Evolutionary conservation across 2,113 vertebrate genomes (phyloP).

Genomic region (Spilogale gracilis): DNA sequence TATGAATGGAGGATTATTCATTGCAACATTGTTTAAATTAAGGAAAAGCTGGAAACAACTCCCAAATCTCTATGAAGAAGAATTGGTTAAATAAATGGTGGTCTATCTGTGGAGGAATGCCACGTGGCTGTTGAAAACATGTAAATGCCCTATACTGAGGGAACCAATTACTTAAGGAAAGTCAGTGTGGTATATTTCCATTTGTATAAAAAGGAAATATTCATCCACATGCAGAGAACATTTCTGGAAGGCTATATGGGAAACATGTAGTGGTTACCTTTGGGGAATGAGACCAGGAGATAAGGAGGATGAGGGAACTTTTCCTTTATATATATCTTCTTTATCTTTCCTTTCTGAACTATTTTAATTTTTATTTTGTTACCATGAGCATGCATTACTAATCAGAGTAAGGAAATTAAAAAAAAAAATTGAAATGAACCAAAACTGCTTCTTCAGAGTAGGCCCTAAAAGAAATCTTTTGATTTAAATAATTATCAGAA

Average conservation of each 20-base stretch:
- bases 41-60: background rate
- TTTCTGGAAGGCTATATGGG: background rate
- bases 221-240: background rate
- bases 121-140: background rate
- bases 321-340: background rate
- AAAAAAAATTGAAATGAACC: conserved; percentile 22
- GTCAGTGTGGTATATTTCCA: background rate
- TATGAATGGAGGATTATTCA: background rate
- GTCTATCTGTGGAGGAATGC: background rate
- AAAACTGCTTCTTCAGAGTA: background rate
- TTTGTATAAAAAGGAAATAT: background rate
- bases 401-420: conserved; percentile 5
- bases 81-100: background rate
- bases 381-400: background rate
- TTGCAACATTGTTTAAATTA: background rate
- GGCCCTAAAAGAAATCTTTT: background rate
- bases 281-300: background rate
- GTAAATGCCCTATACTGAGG: background rate
- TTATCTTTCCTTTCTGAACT: background rate
- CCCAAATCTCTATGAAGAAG: background rate
- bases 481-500: background rate
- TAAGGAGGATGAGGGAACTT: background rate
- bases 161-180: conserved; percentile 1
- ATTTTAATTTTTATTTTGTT: conserved; percentile 40
- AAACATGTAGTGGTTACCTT: background rate